Conservation (phyloP, 2,113 vertebrate species). For the Xyrauchen texanus region DNA sequence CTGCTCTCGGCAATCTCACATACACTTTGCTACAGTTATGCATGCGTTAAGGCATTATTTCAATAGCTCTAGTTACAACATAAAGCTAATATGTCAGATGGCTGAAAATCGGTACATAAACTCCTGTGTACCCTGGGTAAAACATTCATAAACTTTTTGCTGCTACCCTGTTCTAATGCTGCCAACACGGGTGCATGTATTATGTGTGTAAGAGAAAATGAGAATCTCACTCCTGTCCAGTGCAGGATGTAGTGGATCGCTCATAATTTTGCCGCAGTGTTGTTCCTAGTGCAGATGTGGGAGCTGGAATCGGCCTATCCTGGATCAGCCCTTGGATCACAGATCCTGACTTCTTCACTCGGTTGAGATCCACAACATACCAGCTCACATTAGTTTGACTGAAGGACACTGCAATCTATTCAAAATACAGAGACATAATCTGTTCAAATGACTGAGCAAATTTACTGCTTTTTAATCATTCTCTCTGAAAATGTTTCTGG, state of each 20-base stretch:
- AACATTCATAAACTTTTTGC: no score
- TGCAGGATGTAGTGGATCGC: slow-evolving; percentile 82
- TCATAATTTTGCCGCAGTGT: slow-evolving; percentile 89
- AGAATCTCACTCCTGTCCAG: slow-evolving; percentile 80
- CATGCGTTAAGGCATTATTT: no score
- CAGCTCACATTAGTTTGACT: slow-evolving; percentile 86
- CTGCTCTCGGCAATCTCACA: no score
- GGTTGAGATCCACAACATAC: slow-evolving; percentile 89
- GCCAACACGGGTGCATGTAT: no score
- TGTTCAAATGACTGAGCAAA: not conserved
- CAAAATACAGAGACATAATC: slow-evolving; percentile 28
- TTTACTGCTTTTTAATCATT: not conserved
- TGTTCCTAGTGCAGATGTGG: slow-evolving; percentile 63
- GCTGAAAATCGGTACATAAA: no score
- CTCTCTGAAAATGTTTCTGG: not conserved
- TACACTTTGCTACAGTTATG: no score
- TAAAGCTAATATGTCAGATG: no score
- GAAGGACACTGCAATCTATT: slow-evolving; percentile 90
- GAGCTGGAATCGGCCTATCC: slow-evolving; percentile 73
- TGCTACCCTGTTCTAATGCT: no score
- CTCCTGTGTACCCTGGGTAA: no score
- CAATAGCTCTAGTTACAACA: no score
- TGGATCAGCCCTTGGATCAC: slow-evolving; percentile 76
- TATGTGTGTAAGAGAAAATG: not conserved
- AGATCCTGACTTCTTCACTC: slow-evolving; percentile 82